Evolutionary conservation across 2,888 invertebrate species (phyloP), one percentile per base, ranked within the genome.

Genomic region (Aleiodes leptofemur): DNA sequence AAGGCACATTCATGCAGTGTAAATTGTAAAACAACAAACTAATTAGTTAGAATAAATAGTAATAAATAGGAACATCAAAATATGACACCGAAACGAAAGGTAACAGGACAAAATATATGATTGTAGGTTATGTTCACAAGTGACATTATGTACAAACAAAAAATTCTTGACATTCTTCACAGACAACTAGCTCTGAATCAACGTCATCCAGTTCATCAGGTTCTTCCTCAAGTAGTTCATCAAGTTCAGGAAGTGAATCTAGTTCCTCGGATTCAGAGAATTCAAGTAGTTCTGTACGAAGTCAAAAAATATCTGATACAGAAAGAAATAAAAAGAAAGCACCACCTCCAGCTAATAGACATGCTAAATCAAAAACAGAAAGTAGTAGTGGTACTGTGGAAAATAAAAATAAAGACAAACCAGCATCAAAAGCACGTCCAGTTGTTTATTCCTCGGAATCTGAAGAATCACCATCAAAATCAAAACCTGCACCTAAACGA

Each of bases 401-500:
- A n/a, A 82, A 76, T 69, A 88, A 87, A 75, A 82, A 6, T 56
- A 89, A 88, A 76, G 89, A 89, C 0, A 88, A 86, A 77, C 51
- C 79, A 31, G 79, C 78, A 4, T 61, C 83, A 9, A 89, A 89
- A 73, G 78, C 82, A 11, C 85, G 84, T 57, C 77, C 88, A 0
- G 81, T 85, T 6, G 84, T 86, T 59, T 88, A 88, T 76, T 89
- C 89, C 4, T 89, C 89, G 0, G 89, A 89, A 75, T 89, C 89
- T 0, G 89, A 89, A 78, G 89, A 87, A 71, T 86, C 86, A 2
- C 87, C 88, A 0, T 83, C 57, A 11, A 89, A 89, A 80, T 72
- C 79, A 3, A 90, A 89, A 87, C 43, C 85, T 81, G 29, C 83
- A 82, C 74, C 90, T 80, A 88, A 92, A 90, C 86, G 92, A 88